Evolutionary conservation across 2,797 vertebrate species (phyloP), one percentile per base, ranked within the genome.

Genomic region (Salmo trutta): DNA sequence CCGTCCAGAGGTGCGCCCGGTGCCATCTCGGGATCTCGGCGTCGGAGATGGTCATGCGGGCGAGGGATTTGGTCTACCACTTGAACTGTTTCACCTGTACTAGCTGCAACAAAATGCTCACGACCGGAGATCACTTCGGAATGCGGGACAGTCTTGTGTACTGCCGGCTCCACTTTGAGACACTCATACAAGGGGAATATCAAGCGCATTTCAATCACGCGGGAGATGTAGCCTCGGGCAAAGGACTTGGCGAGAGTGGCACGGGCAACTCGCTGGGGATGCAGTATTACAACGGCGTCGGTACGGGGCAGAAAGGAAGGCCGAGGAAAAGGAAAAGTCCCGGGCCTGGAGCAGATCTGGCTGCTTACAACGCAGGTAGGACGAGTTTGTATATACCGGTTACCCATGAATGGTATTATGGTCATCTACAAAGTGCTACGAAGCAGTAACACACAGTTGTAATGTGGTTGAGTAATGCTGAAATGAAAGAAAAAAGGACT

Each of bases 141-240:
- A 96, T 97, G 96, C 96, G 96, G 92, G 96, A 97, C 94, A 95
- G 93, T 91, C 92, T 96, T 85, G 96, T 97, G 83, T 97, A 96
- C 87, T 97, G 96, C 89, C 95, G 96, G 78, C 94, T 96, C 85
- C 96, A 97, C 90, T 97, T 97, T 92, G 96, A 97, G 91, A 94
- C 95, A 71, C 91, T 96, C 81, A 94, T 97, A 87, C 96, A 96
- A 90, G 96, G 96, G 83, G 96, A 96, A 88, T 96, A 95, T 90
- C 95, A 95, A 70, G 91, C 95, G 78, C 95, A 96, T 88, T 96
- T 96, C 92, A 95, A 94, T 88, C 95, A 95, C 68, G 93, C 94
- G 85, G 56, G n/a, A 6, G 95, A 96, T 83, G 95, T 95, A 90
- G 94, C 93, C 4, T 88, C 95, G 19, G 93, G 92, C 83, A 96